These are phyloP conservation scores for Camarhynchus parvulus DNA, from an alignment of 2,113 vertebrate genomes.

Conservation along the genomic window DNA sequence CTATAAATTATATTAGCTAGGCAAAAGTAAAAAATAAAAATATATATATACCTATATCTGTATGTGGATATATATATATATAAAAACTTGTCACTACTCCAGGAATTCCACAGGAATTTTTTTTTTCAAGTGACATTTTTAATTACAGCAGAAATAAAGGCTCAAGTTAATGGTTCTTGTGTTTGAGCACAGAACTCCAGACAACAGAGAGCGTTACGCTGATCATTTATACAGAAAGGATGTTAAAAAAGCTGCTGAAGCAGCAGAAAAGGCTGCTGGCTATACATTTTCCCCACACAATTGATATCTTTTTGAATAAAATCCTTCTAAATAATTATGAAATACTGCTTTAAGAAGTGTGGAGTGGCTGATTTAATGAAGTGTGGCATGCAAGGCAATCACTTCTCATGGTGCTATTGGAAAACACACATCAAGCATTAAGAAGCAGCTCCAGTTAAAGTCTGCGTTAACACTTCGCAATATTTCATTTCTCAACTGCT, in stretches of 20 bases:
- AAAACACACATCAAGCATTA: conserved; percentile 5
- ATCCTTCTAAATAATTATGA: conserved; percentile 62
- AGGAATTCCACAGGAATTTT: background rate
- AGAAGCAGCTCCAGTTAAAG: background rate
- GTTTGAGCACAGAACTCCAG: background rate
- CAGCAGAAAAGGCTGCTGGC: conserved; percentile 60
- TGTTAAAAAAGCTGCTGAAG: conserved; percentile 53
- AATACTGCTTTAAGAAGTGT: conserved; percentile 28
- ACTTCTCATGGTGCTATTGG: background rate
- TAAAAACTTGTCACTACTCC: background rate
- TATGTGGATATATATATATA: background rate
- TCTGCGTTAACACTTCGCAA: background rate
- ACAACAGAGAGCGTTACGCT: background rate
- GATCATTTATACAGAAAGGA: conserved; percentile 39
- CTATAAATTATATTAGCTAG: background rate
- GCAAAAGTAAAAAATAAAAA: background rate
- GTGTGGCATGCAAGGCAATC: background rate
- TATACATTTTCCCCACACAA: conserved; percentile 43
- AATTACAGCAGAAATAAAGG: conserved; percentile 6
- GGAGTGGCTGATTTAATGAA: conserved; percentile 31
- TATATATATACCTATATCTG: background rate
- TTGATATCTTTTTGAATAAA: conserved; percentile 48
- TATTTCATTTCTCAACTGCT: background rate
- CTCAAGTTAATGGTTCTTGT: background rate
- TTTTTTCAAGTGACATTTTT: background rate